Percentiles rank a stretch among this genome's conserved stretches.
Evolutionary conservation across 1,140 invertebrate species (phyloP).

Genomic region (Hetaerina americana): DNA sequence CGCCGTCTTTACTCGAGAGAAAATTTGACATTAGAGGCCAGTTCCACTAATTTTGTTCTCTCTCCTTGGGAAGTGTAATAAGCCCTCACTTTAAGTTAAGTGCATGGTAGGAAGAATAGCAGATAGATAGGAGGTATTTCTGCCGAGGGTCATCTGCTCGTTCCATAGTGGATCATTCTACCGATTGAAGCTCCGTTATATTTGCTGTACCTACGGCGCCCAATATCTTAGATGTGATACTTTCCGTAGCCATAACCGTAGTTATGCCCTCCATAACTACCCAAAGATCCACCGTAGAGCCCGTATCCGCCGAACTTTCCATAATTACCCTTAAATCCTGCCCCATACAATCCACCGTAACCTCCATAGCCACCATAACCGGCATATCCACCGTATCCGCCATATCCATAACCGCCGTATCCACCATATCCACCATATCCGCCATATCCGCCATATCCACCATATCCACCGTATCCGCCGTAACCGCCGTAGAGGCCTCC

Average conservation of each 20-base stretch:
- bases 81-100: too few species aligned
- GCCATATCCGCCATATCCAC: neutral
- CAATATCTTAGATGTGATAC: neutral
- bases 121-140: too few species aligned
- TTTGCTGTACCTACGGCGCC: too few species aligned
- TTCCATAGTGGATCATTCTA: too few species aligned
- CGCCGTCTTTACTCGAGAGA: too few species aligned
- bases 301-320: neutral
- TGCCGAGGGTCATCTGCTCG: too few species aligned
- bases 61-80: too few species aligned
- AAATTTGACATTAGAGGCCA: too few species aligned
- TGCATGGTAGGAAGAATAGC: too few species aligned
- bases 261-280: neutral
- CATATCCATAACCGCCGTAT: neutral
- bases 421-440: conserved; percentile 1
- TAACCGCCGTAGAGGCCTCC: neutral
- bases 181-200: too few species aligned
- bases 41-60: too few species aligned
- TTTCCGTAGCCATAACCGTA: conserved; percentile 1
- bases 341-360: neutral
- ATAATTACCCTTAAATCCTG: too few species aligned
- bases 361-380: neutral
- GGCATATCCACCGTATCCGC: neutral
- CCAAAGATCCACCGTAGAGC: neutral
- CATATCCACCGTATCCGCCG: neutral